Conservation (phyloP, 2,113 vertebrate genomes). For the Brachyhypopomus occidentalis region DNA sequence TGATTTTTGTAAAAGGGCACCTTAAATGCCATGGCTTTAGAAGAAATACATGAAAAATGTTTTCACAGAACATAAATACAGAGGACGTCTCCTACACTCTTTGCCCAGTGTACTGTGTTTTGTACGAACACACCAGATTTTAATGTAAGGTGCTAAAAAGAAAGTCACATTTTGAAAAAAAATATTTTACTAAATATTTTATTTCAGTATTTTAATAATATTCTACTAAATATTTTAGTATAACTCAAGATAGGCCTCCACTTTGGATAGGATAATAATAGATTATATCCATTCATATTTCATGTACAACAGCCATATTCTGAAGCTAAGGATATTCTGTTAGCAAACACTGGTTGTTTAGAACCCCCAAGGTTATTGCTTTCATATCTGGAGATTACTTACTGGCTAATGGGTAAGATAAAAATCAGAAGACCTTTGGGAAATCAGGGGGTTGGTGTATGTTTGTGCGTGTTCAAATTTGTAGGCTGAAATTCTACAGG, state of each 20-base stretch:
- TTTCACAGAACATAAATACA: not conserved
- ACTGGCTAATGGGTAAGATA: slow-evolving; percentile 7
- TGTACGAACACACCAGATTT: not conserved
- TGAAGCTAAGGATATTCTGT: not conserved
- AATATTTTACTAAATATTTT: no score
- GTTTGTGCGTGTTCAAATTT: no score
- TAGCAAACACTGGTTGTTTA: not conserved
- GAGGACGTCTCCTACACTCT: not conserved
- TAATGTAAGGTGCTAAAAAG: not conserved
- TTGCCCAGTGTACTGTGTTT: not conserved
- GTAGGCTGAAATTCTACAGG: no score
- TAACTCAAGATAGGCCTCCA: no score
- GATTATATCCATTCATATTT: not conserved
- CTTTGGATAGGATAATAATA: no score
- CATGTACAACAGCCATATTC: not conserved
- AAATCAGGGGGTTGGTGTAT: no score
- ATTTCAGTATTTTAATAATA: no score
- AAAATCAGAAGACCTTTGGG: not conserved
- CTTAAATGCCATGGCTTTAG: not conserved
- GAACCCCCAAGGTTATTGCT: not conserved
- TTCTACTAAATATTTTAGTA: no score
- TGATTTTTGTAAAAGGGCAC: not conserved
- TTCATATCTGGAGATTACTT: not conserved
- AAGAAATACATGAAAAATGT: not conserved
- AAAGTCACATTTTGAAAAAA: not conserved